Base-by-base conservation (phyloP, 1,140 invertebrate genomes). In the Macrosteles quadrilineatus region DNA sequence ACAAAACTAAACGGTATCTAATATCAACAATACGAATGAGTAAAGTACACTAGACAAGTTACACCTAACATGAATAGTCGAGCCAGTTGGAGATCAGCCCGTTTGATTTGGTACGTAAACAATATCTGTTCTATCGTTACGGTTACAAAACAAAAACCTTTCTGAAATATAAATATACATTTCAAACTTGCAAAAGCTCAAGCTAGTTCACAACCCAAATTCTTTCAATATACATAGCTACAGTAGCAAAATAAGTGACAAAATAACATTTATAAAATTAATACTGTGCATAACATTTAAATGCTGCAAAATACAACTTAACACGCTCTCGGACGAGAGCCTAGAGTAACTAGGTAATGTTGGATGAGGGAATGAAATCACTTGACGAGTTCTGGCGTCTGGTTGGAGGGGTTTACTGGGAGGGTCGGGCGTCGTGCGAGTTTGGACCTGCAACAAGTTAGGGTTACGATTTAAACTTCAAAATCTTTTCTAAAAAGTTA, bases 241-340 rank as follows among this genome's bases (percentile, higher is more conserved):
- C 31, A 29, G 31, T 66, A 66, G 63, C 63, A 66, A 66, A 66
- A 64, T 31, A 64, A 31, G 29, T 32, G n/a, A 45, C 45, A 40
- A 66, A 66, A n/a, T 66, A 66, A 66, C 63, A 66, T 66, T 66
- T 45, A 66, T 66, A 64, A 40, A 64, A 40, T 40, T 64, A 64
- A 40, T 40, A 40, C 32, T 66, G 40, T 66, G 23, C 63, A 66
- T 40, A 66, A 66, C 63, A 66, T 66, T 43, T 12, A 45, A 43
- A 66, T 14, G 40, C 36, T 43, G 32, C 63, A 66, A 66, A 66
- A 66, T 66, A 66, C 63, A 43, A 43, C 31, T 66, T 30, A 45
- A 21, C 63, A 66, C 21, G 63, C 63, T 66, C 63, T 64, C 32
- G 19, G 59, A 17, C 32, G 32, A 17, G 27, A 32, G 59, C 59